phyloP scores from a whole-genome alignment of 2,113 vertebrate species.

The Rhinogobius similis region DNA sequence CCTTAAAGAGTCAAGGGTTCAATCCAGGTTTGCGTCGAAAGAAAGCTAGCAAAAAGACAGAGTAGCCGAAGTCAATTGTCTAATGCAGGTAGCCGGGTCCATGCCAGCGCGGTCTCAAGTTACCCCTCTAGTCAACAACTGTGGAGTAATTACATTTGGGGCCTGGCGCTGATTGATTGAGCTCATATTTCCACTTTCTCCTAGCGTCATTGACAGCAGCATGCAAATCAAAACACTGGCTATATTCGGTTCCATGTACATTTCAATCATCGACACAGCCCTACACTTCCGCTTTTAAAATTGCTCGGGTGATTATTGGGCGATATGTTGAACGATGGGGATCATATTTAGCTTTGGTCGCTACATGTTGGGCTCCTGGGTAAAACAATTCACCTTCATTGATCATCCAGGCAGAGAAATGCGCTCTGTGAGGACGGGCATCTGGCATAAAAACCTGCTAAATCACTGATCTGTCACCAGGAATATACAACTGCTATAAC shows the following conservation, averaged over 20 bases:
- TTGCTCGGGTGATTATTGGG: slow-evolving; percentile 34
- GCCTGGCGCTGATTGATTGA: slow-evolving; percentile 67
- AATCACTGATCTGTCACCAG: too few relatives aligned
- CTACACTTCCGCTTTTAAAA: slow-evolving; percentile 20
- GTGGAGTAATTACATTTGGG: slow-evolving; percentile 71
- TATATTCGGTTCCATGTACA: slow-evolving; percentile 38
- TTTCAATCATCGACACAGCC: slow-evolving; percentile 21
- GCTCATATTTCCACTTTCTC: slow-evolving; percentile 60
- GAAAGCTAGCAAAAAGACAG: slow-evolving; percentile 39
- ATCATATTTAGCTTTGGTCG: background rate
- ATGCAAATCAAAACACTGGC: slow-evolving; percentile 53
- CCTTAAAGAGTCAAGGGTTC: slow-evolving; percentile 10
- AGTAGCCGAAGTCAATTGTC: slow-evolving; percentile 56
- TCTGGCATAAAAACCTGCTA: too few relatives aligned
- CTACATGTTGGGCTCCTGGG: background rate
- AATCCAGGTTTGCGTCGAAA: slow-evolving; percentile 11
- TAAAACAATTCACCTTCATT: too few relatives aligned
- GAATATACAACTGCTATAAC: too few relatives aligned
- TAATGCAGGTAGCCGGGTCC: slow-evolving; percentile 56
- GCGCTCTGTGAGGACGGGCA: too few relatives aligned
- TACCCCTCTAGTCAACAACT: slow-evolving; percentile 65
- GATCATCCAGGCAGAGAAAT: too few relatives aligned
- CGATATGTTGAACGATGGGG: background rate
- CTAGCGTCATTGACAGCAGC: slow-evolving; percentile 30
- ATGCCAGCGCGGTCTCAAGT: slow-evolving; percentile 58